Evolutionary conservation across 2,888 invertebrate genomes (phyloP).

Genomic region (Smittia aterrima): DNA sequence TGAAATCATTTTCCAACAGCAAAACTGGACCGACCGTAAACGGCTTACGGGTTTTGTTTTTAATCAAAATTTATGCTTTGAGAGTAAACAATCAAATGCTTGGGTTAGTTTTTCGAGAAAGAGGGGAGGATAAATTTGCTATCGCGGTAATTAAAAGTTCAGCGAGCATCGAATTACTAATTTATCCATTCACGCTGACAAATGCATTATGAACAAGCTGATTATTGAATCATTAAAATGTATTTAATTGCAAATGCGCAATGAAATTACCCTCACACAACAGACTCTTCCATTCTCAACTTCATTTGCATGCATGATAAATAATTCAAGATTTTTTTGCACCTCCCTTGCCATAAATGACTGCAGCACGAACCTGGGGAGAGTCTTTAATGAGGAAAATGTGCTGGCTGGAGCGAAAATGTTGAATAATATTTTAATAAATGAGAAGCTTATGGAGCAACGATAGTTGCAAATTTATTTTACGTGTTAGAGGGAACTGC

Average conservation of each 20-base stretch:
- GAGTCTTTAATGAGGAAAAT: conserved; percentile 8
- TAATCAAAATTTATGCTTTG: conserved; percentile 17
- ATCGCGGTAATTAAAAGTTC: conserved; percentile 10
- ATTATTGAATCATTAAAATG: conserved; percentile 31
- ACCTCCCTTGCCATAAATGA: not conserved
- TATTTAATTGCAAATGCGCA: conserved; percentile 6
- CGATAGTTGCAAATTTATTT: conserved; percentile 2
- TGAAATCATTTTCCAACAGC: not conserved
- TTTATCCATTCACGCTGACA: conserved; percentile 24
- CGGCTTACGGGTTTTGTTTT: conserved; percentile 3
- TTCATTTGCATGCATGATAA: conserved; percentile 34
- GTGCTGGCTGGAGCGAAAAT: not conserved
- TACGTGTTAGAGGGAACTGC: not conserved
- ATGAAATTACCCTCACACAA: not conserved
- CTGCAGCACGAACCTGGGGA: conserved; percentile 8
- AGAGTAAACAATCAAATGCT: not conserved
- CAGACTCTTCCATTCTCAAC: not conserved
- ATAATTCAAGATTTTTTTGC: conserved; percentile 23
- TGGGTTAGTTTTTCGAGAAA: not conserved
- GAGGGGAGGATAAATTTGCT: not conserved
- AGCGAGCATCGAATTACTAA: not conserved
- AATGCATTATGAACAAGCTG: conserved; percentile 26
- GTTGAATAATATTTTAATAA: conserved; percentile 10
- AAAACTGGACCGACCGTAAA: not conserved
- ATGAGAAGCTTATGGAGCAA: conserved; percentile 4